A percentile compares a stretch with the other conserved stretches of the same genome.
Evolutionary conservation across 2,797 vertebrate genomes (phyloP).

Genomic region (Xenopus petersii): DNA sequence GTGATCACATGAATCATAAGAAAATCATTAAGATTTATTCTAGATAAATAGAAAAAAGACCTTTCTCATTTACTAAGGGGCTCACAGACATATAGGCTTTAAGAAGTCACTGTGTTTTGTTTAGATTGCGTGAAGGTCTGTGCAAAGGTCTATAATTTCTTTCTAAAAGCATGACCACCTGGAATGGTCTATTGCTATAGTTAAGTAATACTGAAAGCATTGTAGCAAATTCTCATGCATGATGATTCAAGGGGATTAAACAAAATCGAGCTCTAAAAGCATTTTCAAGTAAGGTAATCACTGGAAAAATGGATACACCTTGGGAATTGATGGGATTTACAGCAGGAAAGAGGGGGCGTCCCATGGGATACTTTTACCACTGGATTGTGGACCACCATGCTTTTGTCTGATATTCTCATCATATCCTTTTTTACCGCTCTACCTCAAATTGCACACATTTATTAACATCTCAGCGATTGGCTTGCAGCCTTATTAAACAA

Average conservation of each 20-base stretch:
- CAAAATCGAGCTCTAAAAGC: slow-evolving; percentile 6
- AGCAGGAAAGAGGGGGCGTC: slow-evolving; percentile 35
- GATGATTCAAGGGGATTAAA: slow-evolving; percentile 14
- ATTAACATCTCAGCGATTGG: neutral
- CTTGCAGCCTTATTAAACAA: slow-evolving; percentile 4
- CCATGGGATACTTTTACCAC: slow-evolving; percentile 12
- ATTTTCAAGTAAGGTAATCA: slow-evolving; percentile 18
- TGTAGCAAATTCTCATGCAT: slow-evolving; percentile 5
- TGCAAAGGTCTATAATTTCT: slow-evolving; percentile 11
- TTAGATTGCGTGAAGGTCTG: slow-evolving; percentile 8
- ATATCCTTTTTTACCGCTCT: neutral
- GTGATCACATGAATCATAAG: no score
- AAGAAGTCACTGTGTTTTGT: slow-evolving; percentile 4
- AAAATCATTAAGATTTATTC: neutral
- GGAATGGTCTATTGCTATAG: slow-evolving; percentile 12
- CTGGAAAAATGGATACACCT: slow-evolving; percentile 14
- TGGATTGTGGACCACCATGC: slow-evolving; percentile 35
- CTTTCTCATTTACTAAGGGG: slow-evolving; percentile 5
- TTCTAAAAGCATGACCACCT: slow-evolving; percentile 28
- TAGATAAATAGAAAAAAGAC: slow-evolving; percentile 12
- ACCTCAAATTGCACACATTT: slow-evolving; percentile 1
- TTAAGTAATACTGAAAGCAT: slow-evolving; percentile 14
- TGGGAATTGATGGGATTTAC: slow-evolving; percentile 32
- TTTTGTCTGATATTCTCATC: slow-evolving; percentile 40
- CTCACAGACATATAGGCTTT: neutral